Base-by-base conservation (phyloP, 1,140 invertebrate genomes). In the Caerostris darwini region DNA sequence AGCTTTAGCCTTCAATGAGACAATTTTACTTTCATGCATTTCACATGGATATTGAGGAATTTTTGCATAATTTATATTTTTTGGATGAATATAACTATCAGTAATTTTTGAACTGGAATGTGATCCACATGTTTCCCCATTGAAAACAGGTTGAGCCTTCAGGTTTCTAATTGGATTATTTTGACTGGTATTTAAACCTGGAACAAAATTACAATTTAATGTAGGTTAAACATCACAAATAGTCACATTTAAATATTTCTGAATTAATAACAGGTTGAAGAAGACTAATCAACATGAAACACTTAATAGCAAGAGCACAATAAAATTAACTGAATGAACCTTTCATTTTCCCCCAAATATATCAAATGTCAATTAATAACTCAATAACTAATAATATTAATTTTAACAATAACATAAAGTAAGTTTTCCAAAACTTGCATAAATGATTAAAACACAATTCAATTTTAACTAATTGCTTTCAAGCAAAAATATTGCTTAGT, bases 21-120 rank as follows among this genome's bases (percentile, higher is more conserved):
- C 92, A 54, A 94, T 94, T 81, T 94, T 94, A 58, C 92, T 94
- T 19, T 94, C 92, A 56, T 94, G 92, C 92, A 94, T 94, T 94
- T 94, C 92, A 88, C 83, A 94, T 54, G 92, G 92, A 34, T 94
- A 94, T 53, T 94, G 92, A 12, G 92, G 92, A n/a, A 94, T 94
- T 94, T 94, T 94, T 69, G 92, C 69, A 82, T 94, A 94, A 56
- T 94, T 94, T 58, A 94, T 94, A 34, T 17, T 54, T 61, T 94
- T 89, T 7, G 92, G 92, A 7, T 94, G 92, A 19, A 94, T 94
- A 19, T 94, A 94, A 94, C 69, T 94, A 10, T 94, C 92, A 19
- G 92, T 89, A n/a, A 88, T 89, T 88, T 94, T 94, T 88, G 58
- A 12, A 58, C 34, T 85, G 7, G 56, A 58, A 5, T 90, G 61